Percentiles rank a stretch among this genome's conserved stretches.
These are phyloP conservation scores for Spea bombifrons DNA, from an alignment of 2,113 vertebrate genomes.

Conservation along the genomic window DNA sequence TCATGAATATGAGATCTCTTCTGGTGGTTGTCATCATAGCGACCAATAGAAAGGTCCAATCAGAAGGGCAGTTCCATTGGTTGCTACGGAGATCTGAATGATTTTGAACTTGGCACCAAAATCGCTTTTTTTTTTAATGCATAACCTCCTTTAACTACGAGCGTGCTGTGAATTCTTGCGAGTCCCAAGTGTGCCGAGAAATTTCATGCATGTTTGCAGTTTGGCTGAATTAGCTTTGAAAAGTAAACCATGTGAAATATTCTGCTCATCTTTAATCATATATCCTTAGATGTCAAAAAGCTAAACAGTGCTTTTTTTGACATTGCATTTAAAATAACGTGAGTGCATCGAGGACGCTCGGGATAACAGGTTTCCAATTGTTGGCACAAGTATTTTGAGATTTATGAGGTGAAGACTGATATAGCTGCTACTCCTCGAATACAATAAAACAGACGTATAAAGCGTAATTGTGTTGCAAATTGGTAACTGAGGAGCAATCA, in stretches of 20 bases:
- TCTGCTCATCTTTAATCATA: constrained; percentile 14
- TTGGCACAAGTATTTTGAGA: constrained; percentile 29
- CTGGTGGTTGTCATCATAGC: no score
- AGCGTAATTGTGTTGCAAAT: no score
- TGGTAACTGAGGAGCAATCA: no score
- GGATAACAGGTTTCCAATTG: constrained; percentile 25
- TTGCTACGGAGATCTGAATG: no score
- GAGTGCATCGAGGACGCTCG: constrained; percentile 22
- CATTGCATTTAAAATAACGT: constrained; percentile 32
- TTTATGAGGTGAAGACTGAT: neutral
- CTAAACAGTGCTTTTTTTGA: constrained; percentile 15
- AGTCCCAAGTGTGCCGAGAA: neutral
- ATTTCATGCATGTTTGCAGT: constrained; percentile 17
- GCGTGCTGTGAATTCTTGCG: neutral
- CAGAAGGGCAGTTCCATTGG: no score
- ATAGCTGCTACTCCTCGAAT: no score
- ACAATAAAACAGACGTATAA: no score
- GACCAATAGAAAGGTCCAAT: no score
- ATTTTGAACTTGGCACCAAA: no score
- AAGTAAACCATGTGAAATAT: neutral
- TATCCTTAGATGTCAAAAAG: constrained; percentile 9
- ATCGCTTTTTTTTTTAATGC: neutral
- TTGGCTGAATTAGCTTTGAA: constrained; percentile 21
- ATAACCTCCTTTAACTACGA: neutral
- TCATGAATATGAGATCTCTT: no score